phyloP scores from a whole-genome alignment of 2,797 vertebrate species.

The Rhadinocentrus ornatus region DNA sequence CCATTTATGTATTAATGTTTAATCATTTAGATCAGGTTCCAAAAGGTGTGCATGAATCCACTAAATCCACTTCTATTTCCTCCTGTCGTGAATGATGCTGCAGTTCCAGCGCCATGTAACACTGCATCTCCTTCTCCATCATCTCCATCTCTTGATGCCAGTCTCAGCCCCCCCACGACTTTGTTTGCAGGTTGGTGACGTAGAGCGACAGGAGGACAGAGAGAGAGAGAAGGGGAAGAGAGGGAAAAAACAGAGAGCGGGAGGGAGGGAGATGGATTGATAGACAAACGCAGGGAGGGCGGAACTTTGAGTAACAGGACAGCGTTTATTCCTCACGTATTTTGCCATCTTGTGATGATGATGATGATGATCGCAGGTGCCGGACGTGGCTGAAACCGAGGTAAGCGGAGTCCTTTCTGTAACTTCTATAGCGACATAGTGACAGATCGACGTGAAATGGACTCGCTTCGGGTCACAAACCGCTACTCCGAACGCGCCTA shows the following conservation, averaged over 20 bases:
- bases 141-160: slow-evolving; percentile 68
- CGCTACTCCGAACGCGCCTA: slow-evolving; percentile 5
- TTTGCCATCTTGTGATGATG: slow-evolving; percentile 74
- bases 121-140: slow-evolving; percentile 73
- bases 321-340: slow-evolving; percentile 71
- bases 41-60: slow-evolving; percentile 3
- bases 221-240: slow-evolving; percentile 44
- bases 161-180: slow-evolving; percentile 65
- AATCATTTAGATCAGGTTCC: slow-evolving; percentile 1
- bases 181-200: slow-evolving; percentile 83
- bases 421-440: slow-evolving; percentile 67
- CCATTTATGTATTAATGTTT: not conserved
- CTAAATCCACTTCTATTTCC: slow-evolving; percentile 23
- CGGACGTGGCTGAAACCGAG: slow-evolving; percentile 71
- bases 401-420: slow-evolving; percentile 68
- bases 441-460: slow-evolving; percentile 22
- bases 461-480: slow-evolving; percentile 27
- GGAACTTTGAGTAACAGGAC: slow-evolving; percentile 79
- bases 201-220: slow-evolving; percentile 71
- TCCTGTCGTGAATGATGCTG: slow-evolving; percentile 56
- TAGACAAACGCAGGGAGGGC: slow-evolving; percentile 80
- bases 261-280: slow-evolving; percentile 80
- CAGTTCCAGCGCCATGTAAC: slow-evolving; percentile 61
- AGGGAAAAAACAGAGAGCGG: slow-evolving; percentile 50
- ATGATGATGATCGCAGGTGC: slow-evolving; percentile 72